These are phyloP conservation scores for Chrysolina oricalcia DNA, from an alignment of 2,888 invertebrate species.

Conservation along the genomic window DNA sequence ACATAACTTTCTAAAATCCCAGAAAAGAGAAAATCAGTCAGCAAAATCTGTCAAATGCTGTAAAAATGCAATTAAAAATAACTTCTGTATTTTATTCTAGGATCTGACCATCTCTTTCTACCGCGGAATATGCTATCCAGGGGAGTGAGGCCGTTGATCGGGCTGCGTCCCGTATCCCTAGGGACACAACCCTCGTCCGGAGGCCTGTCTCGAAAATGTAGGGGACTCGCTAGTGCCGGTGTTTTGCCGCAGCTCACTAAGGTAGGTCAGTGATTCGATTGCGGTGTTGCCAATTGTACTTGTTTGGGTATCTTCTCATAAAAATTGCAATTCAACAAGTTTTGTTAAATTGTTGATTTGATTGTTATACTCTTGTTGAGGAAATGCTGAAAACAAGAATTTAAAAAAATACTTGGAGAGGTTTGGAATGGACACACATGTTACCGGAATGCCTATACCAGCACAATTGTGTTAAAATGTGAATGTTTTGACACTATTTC, in stretches of 20 bases:
- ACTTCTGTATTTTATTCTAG: not conserved
- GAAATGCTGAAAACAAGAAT: no score
- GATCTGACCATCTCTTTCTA: not conserved
- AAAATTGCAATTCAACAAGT: not conserved
- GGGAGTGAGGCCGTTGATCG: slow-evolving; percentile 56
- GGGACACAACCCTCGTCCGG: slow-evolving; percentile 52
- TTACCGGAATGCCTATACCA: no score
- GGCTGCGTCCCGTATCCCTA: slow-evolving; percentile 50
- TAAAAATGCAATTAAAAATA: not conserved
- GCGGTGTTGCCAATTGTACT: slow-evolving; percentile 15
- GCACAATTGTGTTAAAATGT: no score
- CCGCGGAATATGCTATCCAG: slow-evolving; percentile 55
- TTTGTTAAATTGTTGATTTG: no score
- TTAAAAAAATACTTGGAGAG: no score
- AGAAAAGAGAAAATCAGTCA: no score
- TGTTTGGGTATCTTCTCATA: not conserved
- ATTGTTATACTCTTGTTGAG: no score
- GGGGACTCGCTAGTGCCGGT: slow-evolving; percentile 46
- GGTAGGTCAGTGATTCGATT: slow-evolving; percentile 55
- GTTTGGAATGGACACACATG: no score
- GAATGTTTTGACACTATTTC: no score
- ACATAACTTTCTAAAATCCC: no score
- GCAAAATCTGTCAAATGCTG: no score
- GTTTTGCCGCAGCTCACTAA: slow-evolving; percentile 62
- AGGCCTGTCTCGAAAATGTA: slow-evolving; percentile 27